A percentile compares a stretch with the other conserved stretches of the same genome.
Conservation (phyloP, 2,797 vertebrate genomes). For the Myiotriccus ornatus region DNA sequence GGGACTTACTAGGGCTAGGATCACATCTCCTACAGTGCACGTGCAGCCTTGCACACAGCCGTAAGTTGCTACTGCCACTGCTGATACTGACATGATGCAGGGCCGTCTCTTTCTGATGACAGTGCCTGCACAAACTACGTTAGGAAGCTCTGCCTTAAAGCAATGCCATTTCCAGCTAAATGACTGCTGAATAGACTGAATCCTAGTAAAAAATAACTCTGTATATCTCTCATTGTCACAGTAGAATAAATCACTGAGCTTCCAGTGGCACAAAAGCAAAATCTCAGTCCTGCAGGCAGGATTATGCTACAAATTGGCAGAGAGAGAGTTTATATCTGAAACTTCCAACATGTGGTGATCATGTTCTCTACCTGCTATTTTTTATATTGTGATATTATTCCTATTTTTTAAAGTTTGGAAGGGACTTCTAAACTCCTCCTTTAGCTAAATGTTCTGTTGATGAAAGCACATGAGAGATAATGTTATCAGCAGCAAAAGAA, state of each 20-base stretch:
- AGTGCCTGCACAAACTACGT: neutral
- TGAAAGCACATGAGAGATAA: neutral
- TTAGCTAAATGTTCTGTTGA: neutral
- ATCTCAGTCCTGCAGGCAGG: neutral
- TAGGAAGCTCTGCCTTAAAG: neutral
- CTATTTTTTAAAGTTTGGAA: neutral
- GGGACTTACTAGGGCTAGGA: neutral
- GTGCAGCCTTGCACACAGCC: neutral
- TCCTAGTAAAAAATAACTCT: neutral
- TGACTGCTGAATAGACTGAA: neutral
- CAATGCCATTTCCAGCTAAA: neutral
- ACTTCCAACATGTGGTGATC: neutral
- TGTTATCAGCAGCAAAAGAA: neutral
- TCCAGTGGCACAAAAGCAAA: neutral
- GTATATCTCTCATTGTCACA: neutral
- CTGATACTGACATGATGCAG: neutral
- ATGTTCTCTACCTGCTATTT: neutral
- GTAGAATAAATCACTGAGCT: neutral
- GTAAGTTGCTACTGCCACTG: neutral
- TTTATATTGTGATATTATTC: neutral
- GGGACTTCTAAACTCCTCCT: neutral
- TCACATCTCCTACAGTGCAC: neutral
- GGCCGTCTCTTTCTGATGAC: neutral
- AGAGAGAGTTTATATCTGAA: neutral
- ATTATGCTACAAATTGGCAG: neutral